A percentile compares a stretch with the other conserved stretches of the same genome.
Conservation (phyloP, 2,797 vertebrate species). For the Malurus splendens region DNA sequence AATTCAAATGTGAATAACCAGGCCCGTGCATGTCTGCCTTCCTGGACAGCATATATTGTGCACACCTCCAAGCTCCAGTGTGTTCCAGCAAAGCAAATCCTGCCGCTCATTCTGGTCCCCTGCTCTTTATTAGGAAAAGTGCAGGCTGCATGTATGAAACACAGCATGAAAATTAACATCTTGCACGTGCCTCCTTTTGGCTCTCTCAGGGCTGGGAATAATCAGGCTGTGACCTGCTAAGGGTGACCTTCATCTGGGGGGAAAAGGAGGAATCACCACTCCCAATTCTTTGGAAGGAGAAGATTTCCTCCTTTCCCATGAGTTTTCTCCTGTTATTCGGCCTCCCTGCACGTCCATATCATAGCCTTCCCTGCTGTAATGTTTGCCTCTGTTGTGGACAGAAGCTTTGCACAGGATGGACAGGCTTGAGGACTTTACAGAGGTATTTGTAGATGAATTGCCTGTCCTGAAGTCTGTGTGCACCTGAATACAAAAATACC, state of each 20-base stretch:
- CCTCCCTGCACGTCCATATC: background rate
- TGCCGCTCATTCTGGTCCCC: background rate
- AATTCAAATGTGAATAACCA: background rate
- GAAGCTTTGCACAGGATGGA: background rate
- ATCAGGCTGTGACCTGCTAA: background rate
- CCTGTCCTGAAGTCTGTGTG: background rate
- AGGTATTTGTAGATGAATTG: background rate
- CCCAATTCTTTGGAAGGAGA: background rate
- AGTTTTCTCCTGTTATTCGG: background rate
- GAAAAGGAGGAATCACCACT: background rate
- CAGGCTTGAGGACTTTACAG: background rate
- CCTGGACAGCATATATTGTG: background rate
- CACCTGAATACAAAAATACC: background rate
- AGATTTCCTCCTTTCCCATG: background rate
- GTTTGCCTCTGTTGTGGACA: background rate
- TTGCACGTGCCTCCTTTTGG: background rate
- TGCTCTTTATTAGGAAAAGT: background rate
- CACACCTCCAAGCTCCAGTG: background rate
- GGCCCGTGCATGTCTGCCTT: background rate
- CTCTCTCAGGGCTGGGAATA: background rate
- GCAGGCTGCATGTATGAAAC: background rate
- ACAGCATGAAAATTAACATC: background rate
- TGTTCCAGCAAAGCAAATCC: background rate
- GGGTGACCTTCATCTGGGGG: background rate
- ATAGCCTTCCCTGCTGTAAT: rapidly evolving